phyloP scores from a whole-genome alignment of 2,888 invertebrate species.

The Drosophila tanythrix region DNA sequence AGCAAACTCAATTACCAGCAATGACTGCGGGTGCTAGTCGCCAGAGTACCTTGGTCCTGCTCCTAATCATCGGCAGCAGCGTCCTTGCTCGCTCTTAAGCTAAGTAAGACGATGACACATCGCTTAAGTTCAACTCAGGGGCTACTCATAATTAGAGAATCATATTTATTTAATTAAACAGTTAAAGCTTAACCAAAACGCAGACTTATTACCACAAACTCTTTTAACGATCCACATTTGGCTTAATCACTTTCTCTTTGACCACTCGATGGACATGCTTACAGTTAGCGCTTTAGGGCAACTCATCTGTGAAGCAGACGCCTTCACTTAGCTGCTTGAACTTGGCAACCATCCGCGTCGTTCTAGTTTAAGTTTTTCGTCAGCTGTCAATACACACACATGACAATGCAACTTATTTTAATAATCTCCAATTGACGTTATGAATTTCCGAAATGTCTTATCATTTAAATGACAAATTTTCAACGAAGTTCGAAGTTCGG shows the following conservation, averaged over 20 bases:
- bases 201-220: neutral
- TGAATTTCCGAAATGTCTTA: neutral
- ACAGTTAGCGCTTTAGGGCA: slow-evolving; percentile 64
- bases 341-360: neutral
- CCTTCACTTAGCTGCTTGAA: slow-evolving; percentile 69
- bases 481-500: too few relatives aligned
- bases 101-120: slow-evolving; percentile 31
- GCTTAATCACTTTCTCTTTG: slow-evolving; percentile 10
- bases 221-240: neutral
- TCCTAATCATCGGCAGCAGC: slow-evolving; percentile 37
- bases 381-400: neutral
- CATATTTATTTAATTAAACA: slow-evolving; percentile 35
- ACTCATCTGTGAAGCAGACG: slow-evolving; percentile 50
- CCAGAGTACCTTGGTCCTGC: slow-evolving; percentile 6
- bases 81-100: slow-evolving; percentile 18
- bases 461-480: neutral
- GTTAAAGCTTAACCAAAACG: slow-evolving; percentile 46
- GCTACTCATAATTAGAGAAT: slow-evolving; percentile 46
- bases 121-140: slow-evolving; percentile 64
- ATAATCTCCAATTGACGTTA: neutral
- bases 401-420: neutral
- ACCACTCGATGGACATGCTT: slow-evolving; percentile 53
- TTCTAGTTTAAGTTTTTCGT: neutral
- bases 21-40: slow-evolving; percentile 18
- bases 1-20: slow-evolving; percentile 19